Percentiles rank a stretch among this genome's conserved stretches.
These are phyloP conservation scores for Agelaius tricolor DNA, from an alignment of 2,113 vertebrate species.

Conservation along the genomic window DNA sequence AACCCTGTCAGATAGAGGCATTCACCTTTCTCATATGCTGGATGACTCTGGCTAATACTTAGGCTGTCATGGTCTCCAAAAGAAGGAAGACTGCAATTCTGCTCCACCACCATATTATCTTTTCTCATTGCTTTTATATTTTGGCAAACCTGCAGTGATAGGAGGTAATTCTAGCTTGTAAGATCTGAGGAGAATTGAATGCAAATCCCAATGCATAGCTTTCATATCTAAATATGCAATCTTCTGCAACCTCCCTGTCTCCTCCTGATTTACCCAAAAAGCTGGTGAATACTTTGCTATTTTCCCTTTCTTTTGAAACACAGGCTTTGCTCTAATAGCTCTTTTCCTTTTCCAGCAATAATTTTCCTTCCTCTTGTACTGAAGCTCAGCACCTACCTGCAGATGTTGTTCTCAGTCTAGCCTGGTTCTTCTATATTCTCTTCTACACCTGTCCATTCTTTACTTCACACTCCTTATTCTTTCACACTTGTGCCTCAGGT, in stretches of 20 bases:
- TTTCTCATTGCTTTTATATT: background rate
- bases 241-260: background rate
- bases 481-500: background rate
- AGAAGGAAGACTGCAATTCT: background rate
- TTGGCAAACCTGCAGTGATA: background rate
- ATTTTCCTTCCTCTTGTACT: background rate
- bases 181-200: background rate
- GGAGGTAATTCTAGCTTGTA: conserved; percentile 5
- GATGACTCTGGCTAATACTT: background rate
- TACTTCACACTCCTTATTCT: background rate
- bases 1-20: background rate
- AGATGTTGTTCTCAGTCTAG: background rate
- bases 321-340: background rate
- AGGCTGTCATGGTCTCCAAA: background rate
- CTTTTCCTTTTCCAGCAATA: background rate
- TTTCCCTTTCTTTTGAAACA: background rate
- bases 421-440: background rate
- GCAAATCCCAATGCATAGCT: background rate
- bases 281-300: background rate
- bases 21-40: background rate
- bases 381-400: background rate
- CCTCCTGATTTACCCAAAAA: background rate
- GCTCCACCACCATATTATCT: background rate
- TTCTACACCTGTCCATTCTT: background rate
- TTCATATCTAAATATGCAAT: background rate